These are phyloP conservation scores for Protonibea diacanthus DNA, from an alignment of 2,797 vertebrate genomes.

Conservation along the genomic window DNA sequence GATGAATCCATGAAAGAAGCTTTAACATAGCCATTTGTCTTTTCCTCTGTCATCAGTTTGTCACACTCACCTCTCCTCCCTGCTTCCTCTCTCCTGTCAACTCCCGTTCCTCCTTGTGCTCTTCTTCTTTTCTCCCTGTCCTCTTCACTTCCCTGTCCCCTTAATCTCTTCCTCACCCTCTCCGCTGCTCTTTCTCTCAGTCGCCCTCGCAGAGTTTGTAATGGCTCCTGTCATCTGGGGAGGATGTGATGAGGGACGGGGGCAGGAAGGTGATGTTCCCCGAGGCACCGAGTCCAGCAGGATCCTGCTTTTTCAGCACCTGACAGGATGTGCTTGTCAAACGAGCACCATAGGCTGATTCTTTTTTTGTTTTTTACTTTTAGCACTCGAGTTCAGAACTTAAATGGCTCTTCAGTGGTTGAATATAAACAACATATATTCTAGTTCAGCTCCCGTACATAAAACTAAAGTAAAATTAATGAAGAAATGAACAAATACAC, in stretches of 20 bases:
- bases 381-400: background rate
- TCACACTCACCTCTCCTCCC: constrained; percentile 6
- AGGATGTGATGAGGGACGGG: constrained; percentile 55
- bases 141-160: constrained; percentile 61
- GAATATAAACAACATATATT: constrained; percentile 12
- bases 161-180: constrained; percentile 66
- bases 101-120: constrained; percentile 57
- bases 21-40: constrained; percentile 22
- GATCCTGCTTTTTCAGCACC: constrained; percentile 24
- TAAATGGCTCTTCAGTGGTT: constrained; percentile 1
- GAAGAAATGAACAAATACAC: background rate
- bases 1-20: background rate
- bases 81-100: constrained; percentile 62
- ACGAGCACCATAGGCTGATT: background rate
- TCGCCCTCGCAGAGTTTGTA: constrained; percentile 45
- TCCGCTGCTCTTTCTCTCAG: constrained; percentile 38
- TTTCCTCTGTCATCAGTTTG: constrained; percentile 52
- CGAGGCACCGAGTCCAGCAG: constrained; percentile 5
- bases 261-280: constrained; percentile 35
- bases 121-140: constrained; percentile 56
- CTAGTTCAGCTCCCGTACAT: background rate
- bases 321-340: constrained; percentile 15
- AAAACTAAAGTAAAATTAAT: background rate
- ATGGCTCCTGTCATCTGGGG: constrained; percentile 67
- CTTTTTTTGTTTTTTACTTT: background rate